Base-by-base conservation (phyloP, 2,888 invertebrate species). In the Brenthis ino region DNA sequence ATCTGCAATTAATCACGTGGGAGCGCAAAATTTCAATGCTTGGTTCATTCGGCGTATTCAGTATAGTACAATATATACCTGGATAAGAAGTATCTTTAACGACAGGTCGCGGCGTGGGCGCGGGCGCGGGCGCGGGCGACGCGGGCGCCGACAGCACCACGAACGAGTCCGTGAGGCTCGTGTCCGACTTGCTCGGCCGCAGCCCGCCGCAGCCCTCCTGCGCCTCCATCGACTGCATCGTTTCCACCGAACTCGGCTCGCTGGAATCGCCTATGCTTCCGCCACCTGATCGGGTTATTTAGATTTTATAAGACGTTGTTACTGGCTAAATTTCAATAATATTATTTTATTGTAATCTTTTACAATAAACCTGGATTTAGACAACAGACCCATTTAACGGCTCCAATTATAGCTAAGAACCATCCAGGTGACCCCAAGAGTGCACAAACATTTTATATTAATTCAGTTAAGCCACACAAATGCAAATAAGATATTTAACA, bases 131-230 rank as follows among this genome's bases (percentile, higher is more conserved):
- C 50, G 79, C 77, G 37, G 85, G 82, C 24, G 82, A 79, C 56
- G 82, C 81, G 3, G 94, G 93, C 74, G 95, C 95, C 0, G 94
- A 93, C 14, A 98, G 94, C 76, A 98, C 94, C 2, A 98, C 97
- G 87, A 98, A 98, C 33, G 98, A 97, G 83, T 98, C 98, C 0
- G 97, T 97, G 20, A 98, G 94, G 82, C 97, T 98, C 0, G 97
- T 98, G 84, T 98, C 98, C 3, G 97, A 97, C 93, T 98, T 98
- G 87, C 98, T 98, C 11, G 96, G 94, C 63, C 97, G 94, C 77
- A 98, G 94, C 1, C 95, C 95, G 37, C 20, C 20, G 20, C 20
- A 1, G 20, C 89, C 91, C 78, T 83, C 85, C 79, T 54, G 54
- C 5, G 72, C 87, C 80, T 68, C 74, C 61, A 48, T 67, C 0